Evolutionary conservation across 1,140 invertebrate species (phyloP), one percentile per base, ranked within the genome.

Genomic region (Temnothorax curvispinosus): DNA sequence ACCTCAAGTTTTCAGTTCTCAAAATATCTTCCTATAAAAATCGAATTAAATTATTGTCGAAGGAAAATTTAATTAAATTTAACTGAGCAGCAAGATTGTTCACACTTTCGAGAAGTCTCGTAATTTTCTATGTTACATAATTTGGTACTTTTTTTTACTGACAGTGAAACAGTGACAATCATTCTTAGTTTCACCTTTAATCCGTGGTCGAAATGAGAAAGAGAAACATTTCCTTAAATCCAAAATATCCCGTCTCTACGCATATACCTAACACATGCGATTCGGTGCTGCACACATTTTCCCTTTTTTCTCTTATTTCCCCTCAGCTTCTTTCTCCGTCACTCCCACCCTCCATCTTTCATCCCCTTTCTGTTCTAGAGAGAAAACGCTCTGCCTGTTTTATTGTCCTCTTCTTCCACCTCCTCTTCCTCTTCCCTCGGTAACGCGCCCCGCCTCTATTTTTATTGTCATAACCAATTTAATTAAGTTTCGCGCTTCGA

Each of bases 401-500:
- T 54, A 56, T 78, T 15, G 9, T 58, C 18, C 41, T 64, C n/a
- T 9, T 44, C 41, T 56, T 56, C n/a, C n/a, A 47, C 64, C 7
- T 69, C 21, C 38, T 47, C n/a, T 38, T 65, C 54, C 65, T 27
- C 50, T 38, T 74, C 75, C 15, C 38, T 60, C 56, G 11, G 32
- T 88, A 69, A 58, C 62, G 35, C 87, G 62, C 78, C 18, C 74
- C 52, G 67, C 89, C 87, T 84, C 77, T 91, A 91, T 91, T 91
- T 91, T 91, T 91, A 91, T 91, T 91, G 88, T 91, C 90, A 91
- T 91, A 91, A 89, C 88, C 90, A 91, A 91, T 91, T 91, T 91
- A 91, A 91, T 91, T 91, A 91, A 91, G 90, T 91, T 91, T 90
- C 90, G 81, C 90, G 90, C 85, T 91, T 91, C 90, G 88, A 86